Evolutionary conservation across 1,140 invertebrate species (phyloP).

Genomic region (Dendrolimus punctatus): DNA sequence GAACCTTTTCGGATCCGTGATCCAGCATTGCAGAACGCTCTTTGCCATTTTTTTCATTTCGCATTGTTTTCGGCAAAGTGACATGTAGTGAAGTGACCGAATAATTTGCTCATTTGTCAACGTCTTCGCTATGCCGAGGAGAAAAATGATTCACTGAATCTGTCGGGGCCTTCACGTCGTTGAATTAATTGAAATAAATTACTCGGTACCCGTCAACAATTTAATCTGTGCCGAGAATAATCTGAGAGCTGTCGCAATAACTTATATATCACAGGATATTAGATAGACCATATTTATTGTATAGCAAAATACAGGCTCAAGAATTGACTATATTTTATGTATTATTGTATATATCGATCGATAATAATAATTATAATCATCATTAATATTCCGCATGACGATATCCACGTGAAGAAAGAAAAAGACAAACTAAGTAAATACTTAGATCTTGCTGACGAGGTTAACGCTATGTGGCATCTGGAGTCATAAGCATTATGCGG

Average conservation of each 20-base stretch:
- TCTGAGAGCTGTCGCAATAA: slow-evolving; percentile 31
- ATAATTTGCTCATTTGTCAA: slow-evolving; percentile 58
- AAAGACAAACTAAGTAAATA: no score
- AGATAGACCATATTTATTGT: background rate
- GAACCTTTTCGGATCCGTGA: no score
- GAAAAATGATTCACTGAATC: slow-evolving; percentile 62
- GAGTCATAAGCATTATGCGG: no score
- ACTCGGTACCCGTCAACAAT: slow-evolving; percentile 35
- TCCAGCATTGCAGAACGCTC: no score
- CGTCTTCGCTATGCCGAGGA: slow-evolving; percentile 41
- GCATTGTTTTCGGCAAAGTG: slow-evolving; percentile 9
- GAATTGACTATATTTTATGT: background rate
- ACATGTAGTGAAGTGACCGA: slow-evolving; percentile 44
- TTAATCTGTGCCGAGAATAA: slow-evolving; percentile 32
- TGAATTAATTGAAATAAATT: slow-evolving; percentile 63
- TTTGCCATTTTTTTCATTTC: slow-evolving; percentile 6
- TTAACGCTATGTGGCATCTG: no score
- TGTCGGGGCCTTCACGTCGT: slow-evolving; percentile 39
- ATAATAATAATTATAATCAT: no score
- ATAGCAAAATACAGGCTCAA: background rate
- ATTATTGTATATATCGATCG: no score
- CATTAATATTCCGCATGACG: no score
- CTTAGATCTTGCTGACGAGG: no score
- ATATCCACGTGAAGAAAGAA: no score
- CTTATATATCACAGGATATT: slow-evolving; percentile 8